A percentile compares a stretch with the other conserved stretches of the same genome.
phyloP scores from a whole-genome alignment of 1,140 invertebrate genomes.

The Drosophila pandora region DNA sequence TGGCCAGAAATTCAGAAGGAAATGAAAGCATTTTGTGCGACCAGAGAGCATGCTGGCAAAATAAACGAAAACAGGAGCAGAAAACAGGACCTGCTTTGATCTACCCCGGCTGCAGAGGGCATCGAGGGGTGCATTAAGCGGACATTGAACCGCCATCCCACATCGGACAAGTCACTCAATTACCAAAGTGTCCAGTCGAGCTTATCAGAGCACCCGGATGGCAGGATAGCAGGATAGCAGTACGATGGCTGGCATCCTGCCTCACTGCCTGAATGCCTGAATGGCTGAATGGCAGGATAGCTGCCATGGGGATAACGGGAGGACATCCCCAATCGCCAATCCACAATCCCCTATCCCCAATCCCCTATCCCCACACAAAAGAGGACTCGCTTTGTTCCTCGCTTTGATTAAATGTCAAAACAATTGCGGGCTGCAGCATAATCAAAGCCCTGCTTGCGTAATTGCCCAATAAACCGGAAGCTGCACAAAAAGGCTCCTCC shows the following conservation, averaged over 20 bases:
- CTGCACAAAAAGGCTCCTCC: constrained; percentile 31
- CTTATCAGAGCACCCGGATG: constrained; percentile 50
- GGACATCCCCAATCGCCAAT: constrained; percentile 1
- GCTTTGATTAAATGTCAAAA: constrained; percentile 78
- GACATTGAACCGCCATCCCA: constrained; percentile 60
- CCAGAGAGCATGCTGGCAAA: not conserved
- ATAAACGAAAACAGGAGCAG: constrained; percentile 2
- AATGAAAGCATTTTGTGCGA: constrained; percentile 36
- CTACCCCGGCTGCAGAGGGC: not conserved
- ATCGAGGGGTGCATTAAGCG: constrained; percentile 21
- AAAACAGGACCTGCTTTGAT: not conserved
- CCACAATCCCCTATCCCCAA: not conserved
- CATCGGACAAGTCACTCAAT: constrained; percentile 61
- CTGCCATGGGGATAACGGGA: not conserved
- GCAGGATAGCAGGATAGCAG: constrained; percentile 8
- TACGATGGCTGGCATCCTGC: not conserved
- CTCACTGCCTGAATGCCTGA: not conserved
- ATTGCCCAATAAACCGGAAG: constrained; percentile 77
- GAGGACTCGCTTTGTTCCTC: constrained; percentile 39
- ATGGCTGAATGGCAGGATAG: not conserved
- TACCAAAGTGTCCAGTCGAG: constrained; percentile 73
- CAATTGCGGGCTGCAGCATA: constrained; percentile 71
- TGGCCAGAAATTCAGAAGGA: constrained; percentile 25
- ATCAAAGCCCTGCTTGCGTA: constrained; percentile 70
- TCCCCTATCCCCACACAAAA: constrained; percentile 1